Evolutionary conservation across 2,797 vertebrate species (phyloP), one percentile per base, ranked within the genome.

Genomic region (Ceyx erithaca): DNA sequence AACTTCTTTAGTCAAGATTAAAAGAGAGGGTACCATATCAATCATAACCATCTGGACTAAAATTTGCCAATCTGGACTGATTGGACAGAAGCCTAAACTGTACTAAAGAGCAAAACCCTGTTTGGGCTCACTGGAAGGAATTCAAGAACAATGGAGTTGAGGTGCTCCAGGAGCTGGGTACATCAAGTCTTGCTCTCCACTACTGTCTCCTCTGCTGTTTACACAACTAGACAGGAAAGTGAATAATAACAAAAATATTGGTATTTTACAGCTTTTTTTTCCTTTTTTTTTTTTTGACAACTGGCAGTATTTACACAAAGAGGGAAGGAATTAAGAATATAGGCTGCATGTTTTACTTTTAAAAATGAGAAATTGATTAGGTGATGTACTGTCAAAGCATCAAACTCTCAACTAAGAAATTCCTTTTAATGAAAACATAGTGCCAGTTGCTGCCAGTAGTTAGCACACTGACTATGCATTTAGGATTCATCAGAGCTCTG

Each of bases 41-140:
- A 95, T 94, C 94, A 94, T 94, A 96, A 94, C 96, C 95, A 97
- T 96, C 96, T 97, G 96, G 92, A 96, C 87, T 90, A 88, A 95
- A 93, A 96, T 96, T 84, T 95, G 90, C 87, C 96, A 96, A 94
- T 96, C 92, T 97, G 95, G 94, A 85, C 59, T 2, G 5, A 79
- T 75, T 96, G 95, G 95, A 94, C 75, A 85, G 62, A 92, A 94
- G 92, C 93, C 95, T 92, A 95, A 85, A 49, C 81, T 84, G 68
- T 49, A 79, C 87, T 83, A 78, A 90, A 92, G 90, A 90, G 87
- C 43, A 31, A 82, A 96, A 78, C 84, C 81, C 57, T 85, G 28
- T 83, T 45, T 89, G 87, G 76, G 76, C 87, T 92, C 52, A 45
- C 59, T 30, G 78, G 72, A 80, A 80, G 48, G 63, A 89, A 90